These are phyloP conservation scores for crab-eating macaque (Macaca fascicularis) DNA, from an alignment of 2,113 vertebrate genomes.

Conservation along the genomic window T2T-MFA8v1.1 NC_088392.1:57621001-57621500, in stretches of 20 bases:
- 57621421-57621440: too few species aligned
- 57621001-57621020: neutral
- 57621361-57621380: conserved; percentile 25
- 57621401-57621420: neutral
- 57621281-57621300: neutral
- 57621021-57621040: neutral
- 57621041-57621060: neutral
- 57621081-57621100: neutral
- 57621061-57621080: neutral
- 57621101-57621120: neutral
- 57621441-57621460: neutral
- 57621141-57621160: neutral
- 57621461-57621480: neutral
- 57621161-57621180: neutral
- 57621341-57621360: neutral
- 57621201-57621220: neutral
- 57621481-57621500: neutral
- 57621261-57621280: neutral
- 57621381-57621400: conserved; percentile 54
- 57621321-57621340: accelerated
- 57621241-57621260: neutral
- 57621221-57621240: neutral
- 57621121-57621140: neutral
- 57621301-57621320: neutral
- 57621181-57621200: neutral